phyloP scores from a whole-genome alignment of 64 coral and sea anemone species.

The Montipora efflorescens region DNA sequence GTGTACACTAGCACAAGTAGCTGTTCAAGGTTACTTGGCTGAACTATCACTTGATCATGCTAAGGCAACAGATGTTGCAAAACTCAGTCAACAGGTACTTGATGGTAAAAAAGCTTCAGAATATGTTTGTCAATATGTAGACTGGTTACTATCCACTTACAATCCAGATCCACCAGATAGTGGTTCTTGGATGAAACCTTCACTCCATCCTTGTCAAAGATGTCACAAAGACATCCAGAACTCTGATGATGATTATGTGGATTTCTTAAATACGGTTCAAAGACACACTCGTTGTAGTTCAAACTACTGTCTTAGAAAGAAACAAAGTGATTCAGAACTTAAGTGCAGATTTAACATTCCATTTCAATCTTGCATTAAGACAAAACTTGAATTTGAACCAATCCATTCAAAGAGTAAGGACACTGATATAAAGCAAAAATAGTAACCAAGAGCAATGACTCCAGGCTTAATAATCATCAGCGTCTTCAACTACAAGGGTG shows the following conservation, averaged over 20 bases:
- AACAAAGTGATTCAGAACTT: constrained; percentile 22
- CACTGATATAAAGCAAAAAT: too few species aligned
- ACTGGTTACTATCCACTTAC: constrained; percentile 2
- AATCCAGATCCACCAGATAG: too few species aligned
- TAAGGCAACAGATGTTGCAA: too few species aligned
- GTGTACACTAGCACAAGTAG: too few species aligned
- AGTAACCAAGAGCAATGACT: too few species aligned
- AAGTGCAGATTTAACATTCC: neutral
- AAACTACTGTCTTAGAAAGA: neutral
- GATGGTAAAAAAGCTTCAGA: constrained; percentile 30
- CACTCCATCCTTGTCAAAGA: constrained; percentile 3
- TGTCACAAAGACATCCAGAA: neutral
- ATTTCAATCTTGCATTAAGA: neutral
- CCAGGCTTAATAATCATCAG: too few species aligned
- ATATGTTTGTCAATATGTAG: neutral
- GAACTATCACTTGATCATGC: neutral
- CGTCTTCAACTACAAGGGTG: too few species aligned
- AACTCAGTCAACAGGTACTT: neutral
- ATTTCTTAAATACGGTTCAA: too few species aligned
- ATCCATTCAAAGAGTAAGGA: constrained; percentile 12
- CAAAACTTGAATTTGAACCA: neutral
- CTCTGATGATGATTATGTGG: too few species aligned
- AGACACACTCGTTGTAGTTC: too few species aligned
- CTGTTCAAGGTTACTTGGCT: too few species aligned
- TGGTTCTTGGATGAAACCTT: too few species aligned